Conservation (phyloP, 2,113 vertebrate genomes). For the Nyctibius bracteatus region DNA sequence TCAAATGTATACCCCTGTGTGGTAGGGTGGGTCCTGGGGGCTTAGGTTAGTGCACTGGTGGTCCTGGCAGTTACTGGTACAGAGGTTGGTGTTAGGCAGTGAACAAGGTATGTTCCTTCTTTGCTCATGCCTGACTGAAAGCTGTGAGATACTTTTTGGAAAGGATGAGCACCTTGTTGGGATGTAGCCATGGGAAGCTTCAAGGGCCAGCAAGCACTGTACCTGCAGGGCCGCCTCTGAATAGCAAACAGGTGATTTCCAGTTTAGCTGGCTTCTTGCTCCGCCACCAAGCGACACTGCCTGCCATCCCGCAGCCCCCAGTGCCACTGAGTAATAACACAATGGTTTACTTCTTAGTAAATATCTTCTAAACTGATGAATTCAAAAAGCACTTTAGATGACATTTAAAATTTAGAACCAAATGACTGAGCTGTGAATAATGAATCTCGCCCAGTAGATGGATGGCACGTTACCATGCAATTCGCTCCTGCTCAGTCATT, state of each 20-base stretch:
- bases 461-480: background rate
- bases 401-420: slow-evolving; percentile 43
- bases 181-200: background rate
- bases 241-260: background rate
- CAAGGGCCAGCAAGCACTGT: background rate
- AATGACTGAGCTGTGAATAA: slow-evolving; percentile 36
- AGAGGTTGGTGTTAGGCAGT: background rate
- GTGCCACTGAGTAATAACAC: background rate
- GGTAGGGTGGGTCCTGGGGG: background rate
- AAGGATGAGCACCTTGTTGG: background rate
- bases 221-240: background rate
- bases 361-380: slow-evolving; percentile 39
- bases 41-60: background rate
- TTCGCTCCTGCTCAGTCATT: slow-evolving; percentile 42
- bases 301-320: background rate
- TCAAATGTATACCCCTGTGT: no score
- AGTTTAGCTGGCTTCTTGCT: background rate
- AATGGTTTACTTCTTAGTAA: slow-evolving; percentile 26
- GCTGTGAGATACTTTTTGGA: background rate
- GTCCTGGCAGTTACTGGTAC: background rate
- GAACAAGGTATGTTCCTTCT: background rate
- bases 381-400: slow-evolving; percentile 29
- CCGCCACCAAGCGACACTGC: rapidly evolving
- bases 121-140: background rate
- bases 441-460: slow-evolving; percentile 33